Conservation (phyloP, 2,113 vertebrate species). For the Pangasianodon hypophthalmus region DNA sequence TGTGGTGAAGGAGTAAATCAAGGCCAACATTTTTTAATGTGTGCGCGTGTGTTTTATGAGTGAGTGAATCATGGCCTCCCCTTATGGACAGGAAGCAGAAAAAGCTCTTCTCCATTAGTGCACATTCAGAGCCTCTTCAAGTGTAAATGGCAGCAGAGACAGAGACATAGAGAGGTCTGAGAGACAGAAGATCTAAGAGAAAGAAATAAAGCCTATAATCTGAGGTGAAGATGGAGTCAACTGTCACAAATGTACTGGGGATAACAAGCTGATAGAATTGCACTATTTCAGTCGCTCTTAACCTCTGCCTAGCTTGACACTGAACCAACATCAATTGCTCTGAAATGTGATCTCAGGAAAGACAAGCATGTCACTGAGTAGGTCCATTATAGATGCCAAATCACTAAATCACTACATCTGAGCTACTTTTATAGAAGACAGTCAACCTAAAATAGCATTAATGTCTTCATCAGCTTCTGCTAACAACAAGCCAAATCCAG, state of each 20-base stretch:
- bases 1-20: not conserved
- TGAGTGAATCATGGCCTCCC: not conserved
- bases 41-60: not conserved
- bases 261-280: not conserved
- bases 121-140: not conserved
- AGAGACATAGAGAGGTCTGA: not conserved
- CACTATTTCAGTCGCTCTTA: conserved; percentile 16
- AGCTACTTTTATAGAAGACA: not conserved
- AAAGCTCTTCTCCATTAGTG: not conserved
- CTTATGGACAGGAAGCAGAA: not conserved
- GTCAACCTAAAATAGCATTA: not conserved
- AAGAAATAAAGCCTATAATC: not conserved
- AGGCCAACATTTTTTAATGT: not conserved
- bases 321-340: not conserved
- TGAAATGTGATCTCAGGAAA: conserved; percentile 1
- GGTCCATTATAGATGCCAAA: not conserved
- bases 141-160: not conserved
- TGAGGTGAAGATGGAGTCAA: conserved; percentile 13
- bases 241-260: not conserved
- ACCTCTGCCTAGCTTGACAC: not conserved
- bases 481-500: not conserved
- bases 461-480: not conserved
- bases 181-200: conserved; percentile 2
- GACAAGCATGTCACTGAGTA: not conserved
- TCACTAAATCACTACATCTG: not conserved